Conservation (phyloP, 2,888 invertebrate species). For the Drosophila glabriapex region DNA sequence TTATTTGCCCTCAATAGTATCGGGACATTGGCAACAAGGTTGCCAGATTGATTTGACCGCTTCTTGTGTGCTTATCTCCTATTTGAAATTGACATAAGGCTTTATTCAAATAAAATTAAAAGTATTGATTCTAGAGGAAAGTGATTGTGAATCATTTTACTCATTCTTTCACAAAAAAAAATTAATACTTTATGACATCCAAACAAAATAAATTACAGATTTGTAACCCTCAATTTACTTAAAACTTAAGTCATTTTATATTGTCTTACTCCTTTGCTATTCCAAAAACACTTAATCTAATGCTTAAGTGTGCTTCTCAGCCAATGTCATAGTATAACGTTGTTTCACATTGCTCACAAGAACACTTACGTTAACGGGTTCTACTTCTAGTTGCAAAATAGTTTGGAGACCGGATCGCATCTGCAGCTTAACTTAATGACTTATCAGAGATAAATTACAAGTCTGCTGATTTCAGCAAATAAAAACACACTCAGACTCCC, state of each 20-base stretch:
- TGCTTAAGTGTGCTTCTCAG: background rate
- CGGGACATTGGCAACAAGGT: too few relatives aligned
- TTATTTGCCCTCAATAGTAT: too few relatives aligned
- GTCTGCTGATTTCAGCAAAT: conserved; percentile 56
- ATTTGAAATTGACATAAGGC: background rate
- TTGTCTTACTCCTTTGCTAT: background rate
- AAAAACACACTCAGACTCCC: conserved; percentile 6
- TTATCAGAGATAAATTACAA: conserved; percentile 72
- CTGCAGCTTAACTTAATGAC: conserved; percentile 60
- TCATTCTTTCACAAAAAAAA: background rate
- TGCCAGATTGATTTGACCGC: too few relatives aligned
- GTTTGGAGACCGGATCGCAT: conserved; percentile 20
- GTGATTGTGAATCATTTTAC: background rate
- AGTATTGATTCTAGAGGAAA: background rate
- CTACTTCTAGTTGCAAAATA: conserved; percentile 18
- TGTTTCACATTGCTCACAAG: conserved; percentile 2
- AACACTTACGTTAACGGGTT: background rate
- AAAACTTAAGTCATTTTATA: background rate
- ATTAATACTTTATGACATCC: background rate
- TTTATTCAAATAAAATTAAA: background rate
- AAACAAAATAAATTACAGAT: background rate
- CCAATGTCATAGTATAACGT: conserved; percentile 28
- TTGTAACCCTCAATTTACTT: background rate
- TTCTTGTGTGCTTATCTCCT: background rate
- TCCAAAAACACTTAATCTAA: background rate